Evolutionary conservation across 2,797 vertebrate genomes (phyloP).

Genomic region (Gymnodraco acuticeps): DNA sequence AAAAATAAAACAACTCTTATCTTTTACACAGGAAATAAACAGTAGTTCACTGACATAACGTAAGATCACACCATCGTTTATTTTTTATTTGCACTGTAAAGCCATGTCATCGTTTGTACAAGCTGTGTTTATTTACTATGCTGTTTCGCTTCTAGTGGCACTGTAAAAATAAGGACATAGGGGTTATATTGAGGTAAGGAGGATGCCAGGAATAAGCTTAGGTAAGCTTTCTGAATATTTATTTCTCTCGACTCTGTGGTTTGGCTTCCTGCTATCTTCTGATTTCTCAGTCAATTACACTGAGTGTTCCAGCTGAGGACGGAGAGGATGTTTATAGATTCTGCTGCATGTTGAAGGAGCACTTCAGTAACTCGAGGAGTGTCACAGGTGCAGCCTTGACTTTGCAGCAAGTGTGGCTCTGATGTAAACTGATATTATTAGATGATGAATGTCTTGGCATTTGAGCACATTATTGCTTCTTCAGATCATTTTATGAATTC

Average conservation of each 20-base stretch:
- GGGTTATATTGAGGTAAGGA: constrained; percentile 12
- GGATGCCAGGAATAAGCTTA: constrained; percentile 42
- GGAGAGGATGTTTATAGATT: constrained; percentile 44
- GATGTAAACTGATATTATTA: constrained; percentile 33
- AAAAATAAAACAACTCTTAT: constrained; percentile 5
- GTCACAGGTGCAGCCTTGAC: constrained; percentile 59
- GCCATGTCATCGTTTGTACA: neutral
- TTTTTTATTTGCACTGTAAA: neutral
- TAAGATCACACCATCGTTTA: neutral
- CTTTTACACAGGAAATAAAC: neutral
- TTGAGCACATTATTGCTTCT: constrained; percentile 21
- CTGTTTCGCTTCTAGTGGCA: neutral
- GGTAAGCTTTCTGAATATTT: constrained; percentile 36
- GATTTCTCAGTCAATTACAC: constrained; percentile 63
- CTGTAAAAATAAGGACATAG: constrained; percentile 28
- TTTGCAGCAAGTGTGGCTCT: constrained; percentile 15
- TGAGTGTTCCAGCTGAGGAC: constrained; percentile 56
- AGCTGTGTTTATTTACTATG: neutral
- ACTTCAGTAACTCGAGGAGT: constrained; percentile 39
- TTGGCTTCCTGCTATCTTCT: constrained; percentile 53
- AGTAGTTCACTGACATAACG: neutral
- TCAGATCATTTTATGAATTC: constrained; percentile 8
- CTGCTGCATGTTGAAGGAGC: constrained; percentile 41
- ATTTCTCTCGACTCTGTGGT: constrained; percentile 8
- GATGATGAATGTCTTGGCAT: constrained; percentile 31